phyloP scores from a whole-genome alignment of 2,113 vertebrate genomes.

The Neogobius melanostomus region DNA sequence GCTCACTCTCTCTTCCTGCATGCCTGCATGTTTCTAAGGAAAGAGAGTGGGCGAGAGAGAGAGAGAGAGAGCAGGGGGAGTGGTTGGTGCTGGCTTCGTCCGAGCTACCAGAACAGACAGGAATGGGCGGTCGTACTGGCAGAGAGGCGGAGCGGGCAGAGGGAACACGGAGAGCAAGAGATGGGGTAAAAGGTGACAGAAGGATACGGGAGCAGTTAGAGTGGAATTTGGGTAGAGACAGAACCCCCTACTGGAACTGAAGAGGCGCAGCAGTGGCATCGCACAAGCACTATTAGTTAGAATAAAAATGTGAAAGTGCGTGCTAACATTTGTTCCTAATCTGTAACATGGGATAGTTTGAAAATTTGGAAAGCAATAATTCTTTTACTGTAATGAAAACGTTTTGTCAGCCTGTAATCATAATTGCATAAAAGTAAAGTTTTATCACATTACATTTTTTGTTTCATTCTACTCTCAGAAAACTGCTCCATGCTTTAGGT shows the following conservation, averaged over 20 bases:
- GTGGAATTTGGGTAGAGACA: constrained; percentile 56
- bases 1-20: constrained; percentile 43
- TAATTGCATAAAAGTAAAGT: no score
- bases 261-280: constrained; percentile 44
- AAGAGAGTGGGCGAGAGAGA: constrained; percentile 76
- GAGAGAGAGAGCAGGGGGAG: constrained; percentile 74
- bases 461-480: no score
- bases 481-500: no score
- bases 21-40: constrained; percentile 77
- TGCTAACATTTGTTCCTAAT: no score
- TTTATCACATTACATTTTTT: no score
- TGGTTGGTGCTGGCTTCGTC: constrained; percentile 57
- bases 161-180: constrained; percentile 27
- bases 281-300: not conserved
- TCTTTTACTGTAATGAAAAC: no score
- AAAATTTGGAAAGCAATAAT: no score
- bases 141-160: constrained; percentile 46
- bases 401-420: no score
- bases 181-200: constrained; percentile 48
- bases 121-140: constrained; percentile 44
- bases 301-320: no score
- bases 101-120: constrained; percentile 38
- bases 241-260: constrained; percentile 80
- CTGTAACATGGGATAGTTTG: no score
- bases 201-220: constrained; percentile 43